Evolutionary conservation across 2,888 invertebrate species (phyloP).

Genomic region (Hirtodrosophila trivittata): DNA sequence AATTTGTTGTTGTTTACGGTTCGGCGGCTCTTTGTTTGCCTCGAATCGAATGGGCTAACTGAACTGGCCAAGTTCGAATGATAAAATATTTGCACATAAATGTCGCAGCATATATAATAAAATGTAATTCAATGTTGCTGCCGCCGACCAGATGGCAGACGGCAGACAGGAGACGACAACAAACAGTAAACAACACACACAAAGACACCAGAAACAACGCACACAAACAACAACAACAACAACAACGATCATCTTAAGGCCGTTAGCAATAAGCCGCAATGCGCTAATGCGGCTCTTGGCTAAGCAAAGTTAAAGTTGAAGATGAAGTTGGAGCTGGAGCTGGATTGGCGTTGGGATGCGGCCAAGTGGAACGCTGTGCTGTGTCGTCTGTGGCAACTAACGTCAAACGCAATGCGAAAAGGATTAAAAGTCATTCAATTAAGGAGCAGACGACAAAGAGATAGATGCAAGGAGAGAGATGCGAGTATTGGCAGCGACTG

Average conservation of each 20-base stretch:
- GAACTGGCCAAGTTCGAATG: constrained; percentile 67
- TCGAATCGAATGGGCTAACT: constrained; percentile 36
- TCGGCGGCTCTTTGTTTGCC: constrained; percentile 57
- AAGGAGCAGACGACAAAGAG: constrained; percentile 55
- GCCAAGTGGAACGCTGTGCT: constrained; percentile 55
- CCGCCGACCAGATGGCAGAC: constrained; percentile 1
- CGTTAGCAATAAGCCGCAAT: constrained; percentile 74
- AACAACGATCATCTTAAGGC: constrained; percentile 35
- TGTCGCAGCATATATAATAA: constrained; percentile 76
- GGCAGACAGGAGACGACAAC: constrained; percentile 5
- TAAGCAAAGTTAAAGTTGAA: constrained; percentile 10
- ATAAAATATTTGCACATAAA: constrained; percentile 80
- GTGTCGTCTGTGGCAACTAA: constrained; percentile 47
- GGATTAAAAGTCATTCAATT: constrained; percentile 80
- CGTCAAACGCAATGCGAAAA: constrained; percentile 80
- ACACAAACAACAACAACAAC: constrained; percentile 26
- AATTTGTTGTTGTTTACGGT: constrained; percentile 58
- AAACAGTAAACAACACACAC: constrained; percentile 14
- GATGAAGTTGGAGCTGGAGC: constrained; percentile 12
- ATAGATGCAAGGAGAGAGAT: constrained; percentile 17
- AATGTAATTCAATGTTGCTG: constrained; percentile 73
- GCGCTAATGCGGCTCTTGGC: constrained; percentile 61
- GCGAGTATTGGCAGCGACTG: constrained; percentile 39
- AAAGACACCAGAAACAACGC: background rate
- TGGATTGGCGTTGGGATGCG: constrained; percentile 29